Conservation (phyloP, 1,140 invertebrate genomes). For the Cardiocondyla obscurior region DNA sequence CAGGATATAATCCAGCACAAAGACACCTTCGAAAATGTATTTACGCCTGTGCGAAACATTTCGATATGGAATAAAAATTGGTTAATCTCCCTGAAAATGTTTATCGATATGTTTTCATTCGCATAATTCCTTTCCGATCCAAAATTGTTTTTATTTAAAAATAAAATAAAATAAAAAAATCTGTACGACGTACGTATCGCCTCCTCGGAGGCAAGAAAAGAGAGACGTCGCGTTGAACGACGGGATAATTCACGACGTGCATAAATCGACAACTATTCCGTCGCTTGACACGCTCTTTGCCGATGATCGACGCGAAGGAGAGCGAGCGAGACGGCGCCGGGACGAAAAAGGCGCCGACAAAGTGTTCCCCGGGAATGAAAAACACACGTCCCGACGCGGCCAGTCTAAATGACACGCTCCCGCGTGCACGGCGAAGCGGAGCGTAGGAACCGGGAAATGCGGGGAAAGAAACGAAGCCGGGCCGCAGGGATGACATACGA, state of each 20-base stretch:
- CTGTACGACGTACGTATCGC: too few species aligned
- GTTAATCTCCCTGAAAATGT: not conserved
- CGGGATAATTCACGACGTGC: not conserved
- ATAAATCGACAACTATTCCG: slow-evolving; percentile 10
- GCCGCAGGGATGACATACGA: slow-evolving; percentile 72
- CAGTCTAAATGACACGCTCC: slow-evolving; percentile 5
- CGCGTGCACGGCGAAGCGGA: not conserved
- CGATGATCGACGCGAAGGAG: not conserved
- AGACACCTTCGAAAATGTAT: not conserved
- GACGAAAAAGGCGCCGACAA: slow-evolving; percentile 42
- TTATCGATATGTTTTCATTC: not conserved
- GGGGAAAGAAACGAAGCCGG: not conserved
- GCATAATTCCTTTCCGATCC: not conserved
- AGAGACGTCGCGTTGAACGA: not conserved
- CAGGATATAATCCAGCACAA: not conserved
- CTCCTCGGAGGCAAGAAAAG: not conserved
- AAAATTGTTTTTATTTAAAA: not conserved
- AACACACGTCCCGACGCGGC: not conserved
- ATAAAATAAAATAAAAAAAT: too few species aligned
- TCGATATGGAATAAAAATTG: not conserved
- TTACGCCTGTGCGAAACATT: not conserved
- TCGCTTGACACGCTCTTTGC: not conserved
- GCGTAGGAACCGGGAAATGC: not conserved
- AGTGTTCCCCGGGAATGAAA: slow-evolving; percentile 38
- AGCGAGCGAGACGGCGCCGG: not conserved